Evolutionary conservation across 2,797 vertebrate genomes (phyloP), one percentile per base, ranked within the genome.

Genomic region (Silurus lanzhouensis): DNA sequence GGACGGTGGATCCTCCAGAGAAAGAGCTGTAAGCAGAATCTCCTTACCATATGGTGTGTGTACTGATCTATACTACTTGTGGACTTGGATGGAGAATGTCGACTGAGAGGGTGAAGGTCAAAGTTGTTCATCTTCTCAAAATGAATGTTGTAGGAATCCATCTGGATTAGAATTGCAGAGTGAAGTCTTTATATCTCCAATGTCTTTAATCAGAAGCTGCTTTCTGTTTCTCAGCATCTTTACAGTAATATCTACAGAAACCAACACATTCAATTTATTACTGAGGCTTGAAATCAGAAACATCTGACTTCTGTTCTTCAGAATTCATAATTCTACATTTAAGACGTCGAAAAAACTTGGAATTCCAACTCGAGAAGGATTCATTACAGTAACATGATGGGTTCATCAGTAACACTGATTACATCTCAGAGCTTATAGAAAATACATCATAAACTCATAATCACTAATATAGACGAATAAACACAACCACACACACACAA

Each of bases 11-110:
- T 5, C 95, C 95, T 0, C 96, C 96, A 0, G 97, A 98, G 90
- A 98, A 98, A 14, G 98, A 99, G 93, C 97, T 97, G 91, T 98
- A 98, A 22, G 97, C 98, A 0, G 97, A 99, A 91, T 99, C 97
- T 79, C 93, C 95, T 90, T 96, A 22, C 94, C 92, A 89, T 96
- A 78, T 95, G 93, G 83, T 95, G 94, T 44, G 87, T 25, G 72
- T 90, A 85, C 31, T 89, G 93, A 46, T 94, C 94, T 13, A 93
- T 92, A 86, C 95, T 94, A 90, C 94, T 89, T 5, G 87, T 89
- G 63, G 93, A 93, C 61, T 95, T 95, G 88, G 93, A 93, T 2
- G 96, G 94, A 0, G 93, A 95, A 78, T 95, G 90, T 79, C 88
- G 92, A 89, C 90, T 93, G 86, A 95, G 88, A 86, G 93, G 94